Evolutionary conservation across 2,113 vertebrate genomes (phyloP).

Genomic region (Nibea albiflora): DNA sequence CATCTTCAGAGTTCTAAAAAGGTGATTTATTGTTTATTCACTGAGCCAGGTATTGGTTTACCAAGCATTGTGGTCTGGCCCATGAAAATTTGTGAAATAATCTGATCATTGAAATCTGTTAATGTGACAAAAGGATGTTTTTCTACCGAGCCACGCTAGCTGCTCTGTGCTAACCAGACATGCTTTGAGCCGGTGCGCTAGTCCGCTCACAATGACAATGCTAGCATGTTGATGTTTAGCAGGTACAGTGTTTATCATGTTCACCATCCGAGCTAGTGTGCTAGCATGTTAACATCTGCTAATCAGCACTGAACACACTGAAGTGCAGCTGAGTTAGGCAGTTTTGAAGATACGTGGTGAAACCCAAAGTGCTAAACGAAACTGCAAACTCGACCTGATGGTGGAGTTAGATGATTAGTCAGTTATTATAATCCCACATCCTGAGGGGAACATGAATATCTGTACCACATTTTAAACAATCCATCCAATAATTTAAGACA

Average conservation of each 20-base stretch:
- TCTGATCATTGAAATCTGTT: not conserved
- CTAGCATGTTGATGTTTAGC: not conserved
- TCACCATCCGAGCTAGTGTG: not conserved
- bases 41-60: not conserved
- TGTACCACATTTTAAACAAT: not conserved
- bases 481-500: not conserved
- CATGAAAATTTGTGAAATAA: not conserved
- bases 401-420: not conserved
- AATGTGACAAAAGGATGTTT: not conserved
- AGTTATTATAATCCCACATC: not conserved
- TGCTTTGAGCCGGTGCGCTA: not conserved
- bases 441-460: not conserved
- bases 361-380: not conserved
- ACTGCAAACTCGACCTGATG: not conserved
- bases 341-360: not conserved
- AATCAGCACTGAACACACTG: not conserved
- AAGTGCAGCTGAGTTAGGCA: not conserved
- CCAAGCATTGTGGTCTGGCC: not conserved
- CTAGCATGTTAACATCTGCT: not conserved
- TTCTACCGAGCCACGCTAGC: not conserved
- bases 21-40: conserved; percentile 5
- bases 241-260: not conserved
- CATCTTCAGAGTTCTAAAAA: not conserved
- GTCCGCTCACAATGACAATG: not conserved
- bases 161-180: not conserved